Evolutionary conservation across 1,140 invertebrate genomes (phyloP).

Genomic region (Pomacea maculata): DNA sequence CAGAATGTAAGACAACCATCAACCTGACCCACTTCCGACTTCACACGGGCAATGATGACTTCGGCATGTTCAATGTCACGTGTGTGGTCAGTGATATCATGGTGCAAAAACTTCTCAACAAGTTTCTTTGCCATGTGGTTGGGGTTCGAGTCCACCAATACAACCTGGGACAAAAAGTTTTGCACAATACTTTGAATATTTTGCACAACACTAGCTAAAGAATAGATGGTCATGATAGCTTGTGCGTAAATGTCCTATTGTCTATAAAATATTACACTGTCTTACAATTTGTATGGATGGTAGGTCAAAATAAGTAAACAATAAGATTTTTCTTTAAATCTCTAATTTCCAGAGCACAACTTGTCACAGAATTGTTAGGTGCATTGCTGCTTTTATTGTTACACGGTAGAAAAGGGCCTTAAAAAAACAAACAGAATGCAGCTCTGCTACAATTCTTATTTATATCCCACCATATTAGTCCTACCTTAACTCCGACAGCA

Average conservation of each 20-base stretch:
- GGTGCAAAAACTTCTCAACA: constrained; percentile 18
- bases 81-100: constrained; percentile 24
- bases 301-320: background rate
- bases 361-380: too few relatives aligned
- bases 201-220: too few relatives aligned
- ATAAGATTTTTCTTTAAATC: too few relatives aligned
- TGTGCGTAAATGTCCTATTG: background rate
- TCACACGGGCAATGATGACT: constrained; percentile 5
- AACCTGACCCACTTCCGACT: constrained; percentile 3
- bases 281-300: background rate
- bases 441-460: too few relatives aligned
- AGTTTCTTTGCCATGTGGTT: constrained; percentile 6
- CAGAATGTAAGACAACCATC: constrained; percentile 27
- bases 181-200: background rate
- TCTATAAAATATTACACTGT: background rate
- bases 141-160: background rate
- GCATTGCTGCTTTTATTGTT: too few relatives aligned
- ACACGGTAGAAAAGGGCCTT: too few relatives aligned
- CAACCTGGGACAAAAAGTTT: background rate
- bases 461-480: too few relatives aligned
- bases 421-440: too few relatives aligned
- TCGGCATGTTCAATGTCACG: constrained; percentile 22
- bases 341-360: too few relatives aligned
- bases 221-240: background rate
- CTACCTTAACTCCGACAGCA: background rate